These are phyloP conservation scores for Myotis myotis DNA, from an alignment of 2,797 vertebrate species.

Conservation along the genomic window DNA sequence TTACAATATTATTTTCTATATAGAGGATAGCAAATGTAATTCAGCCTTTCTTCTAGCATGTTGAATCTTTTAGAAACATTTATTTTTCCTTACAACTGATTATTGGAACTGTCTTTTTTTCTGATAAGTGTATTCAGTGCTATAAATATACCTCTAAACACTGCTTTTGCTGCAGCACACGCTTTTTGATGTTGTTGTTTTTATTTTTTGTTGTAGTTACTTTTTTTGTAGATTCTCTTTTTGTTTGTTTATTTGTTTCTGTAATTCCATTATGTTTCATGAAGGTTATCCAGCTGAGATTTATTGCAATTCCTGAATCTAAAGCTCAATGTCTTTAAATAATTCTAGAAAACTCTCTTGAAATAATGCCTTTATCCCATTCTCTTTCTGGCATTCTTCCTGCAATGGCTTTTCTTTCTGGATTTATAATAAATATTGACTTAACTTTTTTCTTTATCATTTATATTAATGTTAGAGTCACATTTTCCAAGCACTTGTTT, in stretches of 20 bases:
- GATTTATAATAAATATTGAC: conserved; percentile 2
- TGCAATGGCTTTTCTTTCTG: neutral
- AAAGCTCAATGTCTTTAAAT: neutral
- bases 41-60: neutral
- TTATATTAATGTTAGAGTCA: neutral
- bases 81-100: neutral
- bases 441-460: neutral
- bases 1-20: conserved; percentile 5
- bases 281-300: neutral
- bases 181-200: neutral
- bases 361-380: neutral
- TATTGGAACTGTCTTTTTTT: conserved; percentile 35
- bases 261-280: neutral
- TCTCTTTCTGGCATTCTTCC: neutral
- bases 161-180: neutral
- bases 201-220: neutral
- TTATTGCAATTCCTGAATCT: neutral
- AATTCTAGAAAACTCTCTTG: neutral
- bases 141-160: neutral
- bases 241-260: conserved; percentile 1
- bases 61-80: neutral
- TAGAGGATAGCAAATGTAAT: neutral
- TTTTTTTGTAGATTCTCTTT: neutral
- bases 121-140: neutral
- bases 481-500: neutral